Percentiles rank a stretch among this genome's conserved stretches.
These are phyloP conservation scores for Anoncus sp. DNA, from an alignment of 2,888 invertebrate genomes.

Conservation along the genomic window DNA sequence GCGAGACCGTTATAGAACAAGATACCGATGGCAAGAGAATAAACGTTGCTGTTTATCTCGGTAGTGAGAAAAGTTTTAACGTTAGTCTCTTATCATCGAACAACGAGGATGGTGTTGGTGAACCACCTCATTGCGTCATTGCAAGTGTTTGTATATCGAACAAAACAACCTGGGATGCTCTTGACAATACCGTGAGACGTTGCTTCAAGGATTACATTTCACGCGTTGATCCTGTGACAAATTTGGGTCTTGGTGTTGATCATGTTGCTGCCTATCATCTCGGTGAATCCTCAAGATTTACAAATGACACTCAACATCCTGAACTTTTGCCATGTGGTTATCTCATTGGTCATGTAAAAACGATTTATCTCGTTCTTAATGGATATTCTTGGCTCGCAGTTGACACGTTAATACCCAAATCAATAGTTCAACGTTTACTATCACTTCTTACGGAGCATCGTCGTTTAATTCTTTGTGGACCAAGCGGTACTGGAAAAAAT, in stretches of 20 bases:
- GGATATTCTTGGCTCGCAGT: constrained; percentile 95
- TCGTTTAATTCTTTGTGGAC: constrained; percentile 97
- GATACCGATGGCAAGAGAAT: constrained; percentile 94
- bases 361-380: constrained; percentile 95
- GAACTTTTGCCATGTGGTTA: constrained; percentile 97
- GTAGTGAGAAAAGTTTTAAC: constrained; percentile 87
- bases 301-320: constrained; percentile 91
- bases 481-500: constrained; percentile 98
- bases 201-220: constrained; percentile 98
- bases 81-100: constrained; percentile 83
- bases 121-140: constrained; percentile 86
- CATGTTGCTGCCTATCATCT: constrained; percentile 97
- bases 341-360: constrained; percentile 93
- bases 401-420: constrained; percentile 98
- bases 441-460: constrained; percentile 95
- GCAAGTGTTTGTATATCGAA: constrained; percentile 96
- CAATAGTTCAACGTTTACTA: constrained; percentile 94
- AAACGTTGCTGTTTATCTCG: constrained; percentile 94
- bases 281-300: constrained; percentile 93
- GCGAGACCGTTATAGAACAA: constrained; percentile 80
- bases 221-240: constrained; percentile 95
- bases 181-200: constrained; percentile 95
- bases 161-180: constrained; percentile 97
- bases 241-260: constrained; percentile 86
- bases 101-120: constrained; percentile 81